Conservation (phyloP, 2,797 vertebrate genomes). For the Rousettus madagascariensis region DNA sequence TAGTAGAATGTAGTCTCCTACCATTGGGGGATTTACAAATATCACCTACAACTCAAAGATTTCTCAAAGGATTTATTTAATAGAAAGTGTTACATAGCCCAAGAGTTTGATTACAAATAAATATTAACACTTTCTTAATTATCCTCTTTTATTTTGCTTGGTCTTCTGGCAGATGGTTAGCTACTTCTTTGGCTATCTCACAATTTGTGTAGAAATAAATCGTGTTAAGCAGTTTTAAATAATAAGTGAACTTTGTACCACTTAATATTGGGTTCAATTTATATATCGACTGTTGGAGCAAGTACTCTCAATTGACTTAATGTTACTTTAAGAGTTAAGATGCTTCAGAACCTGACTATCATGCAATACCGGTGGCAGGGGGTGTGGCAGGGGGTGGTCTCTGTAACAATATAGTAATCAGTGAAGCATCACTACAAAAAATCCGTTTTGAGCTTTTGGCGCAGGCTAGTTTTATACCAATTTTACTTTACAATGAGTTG, state of each 20-base stretch:
- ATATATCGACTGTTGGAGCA: neutral
- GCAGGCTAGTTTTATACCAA: neutral
- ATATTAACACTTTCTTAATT: neutral
- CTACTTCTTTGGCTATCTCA: neutral
- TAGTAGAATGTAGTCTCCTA: neutral
- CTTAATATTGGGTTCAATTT: neutral
- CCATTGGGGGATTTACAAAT: neutral
- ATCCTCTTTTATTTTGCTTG: neutral
- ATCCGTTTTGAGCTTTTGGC: neutral
- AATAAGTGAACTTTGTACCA: neutral
- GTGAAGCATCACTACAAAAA: neutral
- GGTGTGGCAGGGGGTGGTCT: neutral
- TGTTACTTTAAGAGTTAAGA: neutral
- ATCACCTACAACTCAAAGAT: neutral
- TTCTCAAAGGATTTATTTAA: neutral
- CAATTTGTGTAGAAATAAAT: neutral
- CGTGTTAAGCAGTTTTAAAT: neutral
- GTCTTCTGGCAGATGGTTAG: neutral
- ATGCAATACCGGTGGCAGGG: neutral
- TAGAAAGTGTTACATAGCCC: neutral
- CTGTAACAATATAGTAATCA: neutral
- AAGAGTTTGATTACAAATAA: neutral
- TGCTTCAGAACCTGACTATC: neutral
- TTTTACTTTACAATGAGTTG: neutral
- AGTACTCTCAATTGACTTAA: neutral